Conservation (phyloP, 2,113 vertebrate species). For the Heterotilapia buettikoferi region DNA sequence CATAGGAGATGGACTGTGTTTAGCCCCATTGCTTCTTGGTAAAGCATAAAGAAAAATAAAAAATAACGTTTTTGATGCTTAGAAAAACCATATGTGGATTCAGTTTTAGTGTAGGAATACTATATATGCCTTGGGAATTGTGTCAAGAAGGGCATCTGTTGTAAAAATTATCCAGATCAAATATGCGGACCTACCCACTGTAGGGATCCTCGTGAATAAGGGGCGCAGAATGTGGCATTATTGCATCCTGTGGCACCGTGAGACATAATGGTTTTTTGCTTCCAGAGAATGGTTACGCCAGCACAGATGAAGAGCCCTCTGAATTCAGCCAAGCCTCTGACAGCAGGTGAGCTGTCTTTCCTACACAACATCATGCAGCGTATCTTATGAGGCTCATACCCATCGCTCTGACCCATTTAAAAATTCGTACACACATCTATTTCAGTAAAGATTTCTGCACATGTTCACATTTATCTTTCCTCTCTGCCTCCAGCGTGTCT, state of each 20-base stretch:
- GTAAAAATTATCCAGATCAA: background rate
- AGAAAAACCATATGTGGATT: background rate
- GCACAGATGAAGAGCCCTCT: slow-evolving; percentile 90
- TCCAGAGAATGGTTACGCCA: slow-evolving; percentile 89
- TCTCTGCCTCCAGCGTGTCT: slow-evolving; percentile 69
- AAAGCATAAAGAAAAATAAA: background rate
- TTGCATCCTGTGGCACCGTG: background rate
- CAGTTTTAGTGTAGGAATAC: background rate
- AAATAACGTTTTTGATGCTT: accelerated
- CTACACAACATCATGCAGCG: background rate
- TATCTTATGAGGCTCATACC: background rate
- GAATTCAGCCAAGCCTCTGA: slow-evolving; percentile 91
- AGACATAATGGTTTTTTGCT: background rate
- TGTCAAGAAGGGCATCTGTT: background rate
- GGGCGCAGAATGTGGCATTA: background rate
- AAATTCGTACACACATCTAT: background rate
- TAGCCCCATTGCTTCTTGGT: background rate
- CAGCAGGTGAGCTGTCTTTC: slow-evolving; percentile 76
- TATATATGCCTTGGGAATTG: background rate
- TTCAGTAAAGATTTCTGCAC: background rate
- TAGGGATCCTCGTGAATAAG: background rate
- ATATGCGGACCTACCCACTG: background rate
- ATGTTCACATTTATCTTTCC: background rate
- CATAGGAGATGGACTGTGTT: background rate
- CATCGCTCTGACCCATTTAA: background rate